Evolutionary conservation across 2,797 vertebrate species (phyloP).

Genomic region (Channallabes apus): DNA sequence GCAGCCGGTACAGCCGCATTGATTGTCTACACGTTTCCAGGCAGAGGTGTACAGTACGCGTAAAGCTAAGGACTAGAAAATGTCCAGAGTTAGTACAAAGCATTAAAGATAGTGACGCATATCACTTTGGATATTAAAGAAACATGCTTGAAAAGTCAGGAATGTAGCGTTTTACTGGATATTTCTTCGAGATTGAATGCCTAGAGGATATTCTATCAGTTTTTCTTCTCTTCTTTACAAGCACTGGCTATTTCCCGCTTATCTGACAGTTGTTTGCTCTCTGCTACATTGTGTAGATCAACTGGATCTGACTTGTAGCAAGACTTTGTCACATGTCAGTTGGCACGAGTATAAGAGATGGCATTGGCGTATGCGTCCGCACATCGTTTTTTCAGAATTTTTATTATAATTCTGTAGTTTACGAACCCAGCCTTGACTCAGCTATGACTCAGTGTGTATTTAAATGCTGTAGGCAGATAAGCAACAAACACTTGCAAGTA

Average conservation of each 20-base stretch:
- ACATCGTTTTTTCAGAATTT: background rate
- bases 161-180: background rate
- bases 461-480: constrained; percentile 23
- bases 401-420: constrained; percentile 4
- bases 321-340: background rate
- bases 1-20: background rate
- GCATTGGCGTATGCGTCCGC: background rate
- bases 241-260: background rate
- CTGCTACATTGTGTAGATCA: background rate
- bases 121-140: background rate
- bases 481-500: constrained; percentile 6
- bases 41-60: background rate
- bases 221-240: background rate
- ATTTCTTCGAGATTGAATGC: background rate
- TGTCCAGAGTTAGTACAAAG: no score
- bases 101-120: background rate
- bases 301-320: background rate
- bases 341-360: background rate
- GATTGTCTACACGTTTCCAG: background rate
- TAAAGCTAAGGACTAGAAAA: background rate
- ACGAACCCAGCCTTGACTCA: constrained; percentile 11
- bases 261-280: background rate
- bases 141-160: background rate
- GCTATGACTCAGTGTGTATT: constrained; percentile 23
- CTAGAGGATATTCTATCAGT: background rate